phyloP scores from a whole-genome alignment of 2,113 vertebrate species.

The Caracal caracal region DNA sequence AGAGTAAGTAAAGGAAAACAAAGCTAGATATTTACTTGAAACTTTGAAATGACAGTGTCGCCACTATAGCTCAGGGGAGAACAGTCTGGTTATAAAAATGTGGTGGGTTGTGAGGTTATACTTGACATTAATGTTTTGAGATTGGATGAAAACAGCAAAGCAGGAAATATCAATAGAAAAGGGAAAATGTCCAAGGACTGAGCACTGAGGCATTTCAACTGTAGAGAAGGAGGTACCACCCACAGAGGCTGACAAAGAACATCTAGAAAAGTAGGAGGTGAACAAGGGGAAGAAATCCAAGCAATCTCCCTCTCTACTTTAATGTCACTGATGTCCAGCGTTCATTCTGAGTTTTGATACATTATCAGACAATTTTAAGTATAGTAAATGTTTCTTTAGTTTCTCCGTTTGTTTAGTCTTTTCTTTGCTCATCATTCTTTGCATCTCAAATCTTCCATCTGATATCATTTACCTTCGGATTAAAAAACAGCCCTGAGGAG shows the following conservation, averaged over 20 bases:
- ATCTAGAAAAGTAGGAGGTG: background rate
- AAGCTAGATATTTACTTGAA: background rate
- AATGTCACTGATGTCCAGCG: background rate
- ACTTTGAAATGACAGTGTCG: background rate
- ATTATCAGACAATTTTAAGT: background rate
- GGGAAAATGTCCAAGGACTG: background rate
- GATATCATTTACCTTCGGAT: background rate
- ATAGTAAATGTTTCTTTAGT: background rate
- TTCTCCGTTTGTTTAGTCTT: background rate
- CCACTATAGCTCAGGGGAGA: background rate
- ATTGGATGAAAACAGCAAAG: background rate
- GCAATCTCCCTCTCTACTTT: background rate
- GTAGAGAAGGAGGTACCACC: background rate
- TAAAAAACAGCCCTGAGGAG: background rate
- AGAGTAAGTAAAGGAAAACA: background rate
- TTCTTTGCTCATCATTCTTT: background rate
- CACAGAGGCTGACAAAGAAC: background rate
- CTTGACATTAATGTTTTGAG: background rate
- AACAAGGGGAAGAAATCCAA: background rate
- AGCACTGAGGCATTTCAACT: background rate
- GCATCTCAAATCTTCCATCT: background rate
- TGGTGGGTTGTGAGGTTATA: background rate
- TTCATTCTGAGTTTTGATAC: background rate
- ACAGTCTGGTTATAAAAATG: background rate
- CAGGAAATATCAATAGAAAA: background rate